Conservation (phyloP, 2,113 vertebrate genomes). For the Thalassoma bifasciatum region DNA sequence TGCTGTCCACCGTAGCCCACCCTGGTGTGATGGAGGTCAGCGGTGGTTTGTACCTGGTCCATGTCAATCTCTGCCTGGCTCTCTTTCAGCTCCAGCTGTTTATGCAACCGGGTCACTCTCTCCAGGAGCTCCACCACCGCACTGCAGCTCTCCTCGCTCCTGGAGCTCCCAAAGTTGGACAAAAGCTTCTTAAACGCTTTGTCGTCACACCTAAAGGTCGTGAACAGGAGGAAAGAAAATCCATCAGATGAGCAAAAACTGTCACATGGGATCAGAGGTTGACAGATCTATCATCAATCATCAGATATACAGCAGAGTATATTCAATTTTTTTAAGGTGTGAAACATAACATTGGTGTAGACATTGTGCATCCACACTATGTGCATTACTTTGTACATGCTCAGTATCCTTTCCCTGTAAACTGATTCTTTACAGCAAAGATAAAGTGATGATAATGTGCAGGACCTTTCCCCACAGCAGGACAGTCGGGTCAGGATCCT, state of each 20-base stretch:
- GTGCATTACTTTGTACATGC: no score
- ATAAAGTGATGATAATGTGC: background rate
- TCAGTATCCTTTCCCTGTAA: no score
- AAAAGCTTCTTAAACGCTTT: slow-evolving; percentile 80
- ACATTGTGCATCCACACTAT: no score
- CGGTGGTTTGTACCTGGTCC: slow-evolving; percentile 85
- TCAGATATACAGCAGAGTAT: no score
- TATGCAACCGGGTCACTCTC: slow-evolving; percentile 75
- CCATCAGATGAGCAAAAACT: background rate
- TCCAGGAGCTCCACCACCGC: slow-evolving; percentile 80
- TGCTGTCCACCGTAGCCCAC: slow-evolving; percentile 7
- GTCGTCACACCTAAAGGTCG: slow-evolving; percentile 85
- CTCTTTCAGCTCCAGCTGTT: slow-evolving; percentile 85
- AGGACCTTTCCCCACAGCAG: slow-evolving; percentile 85
- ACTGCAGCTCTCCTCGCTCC: slow-evolving; percentile 66
- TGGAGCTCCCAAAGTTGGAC: slow-evolving; percentile 73
- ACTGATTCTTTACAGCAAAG: no score
- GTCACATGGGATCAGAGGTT: background rate
- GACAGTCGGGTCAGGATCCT: slow-evolving; percentile 80
- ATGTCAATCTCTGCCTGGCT: slow-evolving; percentile 71
- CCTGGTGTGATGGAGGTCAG: slow-evolving; percentile 19
- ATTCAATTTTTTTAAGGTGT: background rate
- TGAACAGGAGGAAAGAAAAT: background rate
- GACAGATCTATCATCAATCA: no score
- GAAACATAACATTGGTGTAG: no score